These are phyloP conservation scores for Bombycilla garrulus DNA, from an alignment of 2,113 vertebrate species.

Conservation along the genomic window DNA sequence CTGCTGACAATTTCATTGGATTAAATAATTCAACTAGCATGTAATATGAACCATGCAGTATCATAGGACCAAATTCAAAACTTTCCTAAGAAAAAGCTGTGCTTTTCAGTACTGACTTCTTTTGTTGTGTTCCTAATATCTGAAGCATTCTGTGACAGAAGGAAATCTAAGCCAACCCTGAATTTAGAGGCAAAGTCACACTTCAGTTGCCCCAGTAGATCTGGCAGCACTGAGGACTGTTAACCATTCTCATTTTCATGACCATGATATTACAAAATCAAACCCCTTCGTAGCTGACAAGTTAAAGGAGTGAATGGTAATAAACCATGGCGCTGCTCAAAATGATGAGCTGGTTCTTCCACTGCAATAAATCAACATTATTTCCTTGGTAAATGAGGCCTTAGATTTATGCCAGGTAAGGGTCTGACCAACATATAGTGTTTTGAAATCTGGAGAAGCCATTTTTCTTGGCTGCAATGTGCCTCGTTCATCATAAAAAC, in stretches of 20 bases:
- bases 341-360: slow-evolving; percentile 7
- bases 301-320: not conserved
- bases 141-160: not conserved
- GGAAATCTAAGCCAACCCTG: not conserved
- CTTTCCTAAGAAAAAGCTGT: not conserved
- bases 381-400: not conserved
- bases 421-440: not conserved
- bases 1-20: not conserved
- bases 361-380: slow-evolving; percentile 21
- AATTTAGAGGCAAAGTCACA: not conserved
- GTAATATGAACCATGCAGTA: not conserved
- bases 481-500: not conserved
- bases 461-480: slow-evolving; percentile 5
- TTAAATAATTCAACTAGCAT: not conserved
- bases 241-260: not conserved
- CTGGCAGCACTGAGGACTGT: not conserved
- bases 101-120: not conserved
- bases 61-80: not conserved
- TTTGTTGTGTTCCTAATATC: not conserved
- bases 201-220: not conserved
- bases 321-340: not conserved
- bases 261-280: slow-evolving; percentile 2
- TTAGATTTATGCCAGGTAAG: slow-evolving; percentile 14
- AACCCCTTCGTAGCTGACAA: not conserved
- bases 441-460: not conserved